phyloP scores from a whole-genome alignment of 2,888 invertebrate species.

The Petrolisthes cinctipes region DNA sequence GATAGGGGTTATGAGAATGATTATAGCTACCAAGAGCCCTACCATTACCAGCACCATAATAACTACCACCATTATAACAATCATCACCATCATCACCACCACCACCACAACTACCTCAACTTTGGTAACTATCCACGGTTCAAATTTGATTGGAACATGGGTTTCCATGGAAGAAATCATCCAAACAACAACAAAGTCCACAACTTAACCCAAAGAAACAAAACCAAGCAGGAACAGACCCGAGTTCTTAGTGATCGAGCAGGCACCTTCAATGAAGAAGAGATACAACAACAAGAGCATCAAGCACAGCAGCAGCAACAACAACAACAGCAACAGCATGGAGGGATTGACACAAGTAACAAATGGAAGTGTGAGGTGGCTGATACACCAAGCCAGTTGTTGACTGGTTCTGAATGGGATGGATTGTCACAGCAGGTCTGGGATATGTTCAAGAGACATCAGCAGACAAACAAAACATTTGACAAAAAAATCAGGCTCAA shows the following conservation, averaged over 20 bases:
- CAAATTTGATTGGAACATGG: background rate
- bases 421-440: slow-evolving; percentile 52
- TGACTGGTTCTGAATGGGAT: slow-evolving; percentile 57
- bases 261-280: slow-evolving; percentile 47
- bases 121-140: background rate
- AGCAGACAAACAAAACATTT: slow-evolving; percentile 57
- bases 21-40: background rate
- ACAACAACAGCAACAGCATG: background rate
- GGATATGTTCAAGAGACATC: slow-evolving; percentile 48
- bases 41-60: slow-evolving; percentile 29
- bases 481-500: slow-evolving; percentile 51
- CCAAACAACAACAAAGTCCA: slow-evolving; percentile 38
- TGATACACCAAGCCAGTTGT: slow-evolving; percentile 48
- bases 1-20: background rate
- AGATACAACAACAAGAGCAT: background rate
- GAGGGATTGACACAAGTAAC: slow-evolving; percentile 15
- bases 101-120: slow-evolving; percentile 3
- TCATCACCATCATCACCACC: background rate
- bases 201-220: slow-evolving; percentile 7
- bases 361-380: slow-evolving; percentile 49
- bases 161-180: slow-evolving; percentile 20
- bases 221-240: slow-evolving; percentile 25
- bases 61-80: slow-evolving; percentile 23
- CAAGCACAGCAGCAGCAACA: background rate
- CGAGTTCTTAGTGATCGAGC: slow-evolving; percentile 48